Conservation (phyloP, 1,140 invertebrate species). For the Hypothenemus hampei region DNA sequence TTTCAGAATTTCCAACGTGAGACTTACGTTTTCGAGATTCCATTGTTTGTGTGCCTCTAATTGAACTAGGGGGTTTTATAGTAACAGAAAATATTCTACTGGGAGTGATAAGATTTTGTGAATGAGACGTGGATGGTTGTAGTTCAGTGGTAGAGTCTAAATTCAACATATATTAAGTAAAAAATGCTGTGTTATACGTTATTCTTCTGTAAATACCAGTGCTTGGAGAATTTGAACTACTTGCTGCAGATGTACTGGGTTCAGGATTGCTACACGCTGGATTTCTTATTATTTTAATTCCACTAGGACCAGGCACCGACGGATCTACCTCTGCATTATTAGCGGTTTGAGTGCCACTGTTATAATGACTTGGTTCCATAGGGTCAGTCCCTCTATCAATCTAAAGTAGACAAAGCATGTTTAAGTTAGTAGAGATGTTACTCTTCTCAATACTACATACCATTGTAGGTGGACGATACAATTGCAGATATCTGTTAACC, state of each 20-base stretch:
- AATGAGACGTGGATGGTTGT: conserved; percentile 11
- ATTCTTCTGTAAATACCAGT: too few species aligned
- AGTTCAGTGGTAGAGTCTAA: too few species aligned
- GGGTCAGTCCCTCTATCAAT: conserved; percentile 64
- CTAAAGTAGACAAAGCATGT: conserved; percentile 45
- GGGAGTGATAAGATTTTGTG: conserved; percentile 31
- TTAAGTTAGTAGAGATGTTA: too few species aligned
- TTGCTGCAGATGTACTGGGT: neutral
- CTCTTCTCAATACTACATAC: conserved; percentile 27
- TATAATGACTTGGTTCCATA: conserved; percentile 49
- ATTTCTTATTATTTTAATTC: neutral
- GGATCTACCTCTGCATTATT: conserved; percentile 13
- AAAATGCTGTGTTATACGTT: too few species aligned
- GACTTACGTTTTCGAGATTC: conserved; percentile 34
- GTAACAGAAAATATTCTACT: conserved; percentile 34
- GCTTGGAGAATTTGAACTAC: neutral
- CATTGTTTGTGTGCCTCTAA: conserved; percentile 30
- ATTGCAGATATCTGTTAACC: conserved; percentile 49
- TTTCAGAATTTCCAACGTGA: conserved; percentile 19
- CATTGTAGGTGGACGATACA: conserved; percentile 47
- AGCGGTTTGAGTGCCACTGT: conserved; percentile 35
- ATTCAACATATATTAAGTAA: too few species aligned
- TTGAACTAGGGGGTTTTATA: conserved; percentile 31
- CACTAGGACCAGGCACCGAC: conserved; percentile 17
- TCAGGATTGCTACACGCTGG: neutral